Percentiles rank a stretch among this genome's conserved stretches.
Conservation (phyloP, 2,888 invertebrate genomes). For the Orthosia cruda region DNA sequence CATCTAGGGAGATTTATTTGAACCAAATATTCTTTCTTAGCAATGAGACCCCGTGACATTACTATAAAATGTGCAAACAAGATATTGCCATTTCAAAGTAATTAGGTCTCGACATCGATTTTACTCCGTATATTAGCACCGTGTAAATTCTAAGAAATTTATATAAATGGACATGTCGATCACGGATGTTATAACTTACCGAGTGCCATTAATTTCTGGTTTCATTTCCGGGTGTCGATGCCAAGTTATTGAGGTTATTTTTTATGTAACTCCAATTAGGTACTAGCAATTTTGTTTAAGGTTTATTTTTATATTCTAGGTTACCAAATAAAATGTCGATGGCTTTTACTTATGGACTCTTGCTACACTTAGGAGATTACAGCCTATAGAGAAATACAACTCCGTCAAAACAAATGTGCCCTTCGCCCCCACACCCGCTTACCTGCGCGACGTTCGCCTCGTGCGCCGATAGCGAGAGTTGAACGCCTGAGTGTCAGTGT, state of each 20-base stretch:
- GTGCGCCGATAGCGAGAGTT: too few species aligned
- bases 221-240: slow-evolving; percentile 38
- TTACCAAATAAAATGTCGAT: neutral
- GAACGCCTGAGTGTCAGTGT: too few species aligned
- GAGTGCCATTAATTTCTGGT: slow-evolving; percentile 30
- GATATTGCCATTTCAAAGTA: neutral
- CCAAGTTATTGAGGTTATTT: slow-evolving; percentile 16
- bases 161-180: slow-evolving; percentile 14
- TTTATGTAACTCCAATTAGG: slow-evolving; percentile 26
- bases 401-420: too few species aligned
- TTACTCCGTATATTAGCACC: neutral
- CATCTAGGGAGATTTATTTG: too few species aligned
- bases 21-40: too few species aligned
- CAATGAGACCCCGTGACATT: too few species aligned
- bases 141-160: slow-evolving; percentile 38
- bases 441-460: too few species aligned
- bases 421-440: too few species aligned
- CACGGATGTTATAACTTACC: slow-evolving; percentile 21
- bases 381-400: neutral
- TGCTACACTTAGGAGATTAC: neutral
- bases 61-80: slow-evolving; percentile 1
- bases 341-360: neutral
- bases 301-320: slow-evolving; percentile 1
- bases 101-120: neutral
- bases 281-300: neutral